These are phyloP conservation scores for Cebidichthys violaceus DNA, from an alignment of 2,113 vertebrate species.

Conservation along the genomic window DNA sequence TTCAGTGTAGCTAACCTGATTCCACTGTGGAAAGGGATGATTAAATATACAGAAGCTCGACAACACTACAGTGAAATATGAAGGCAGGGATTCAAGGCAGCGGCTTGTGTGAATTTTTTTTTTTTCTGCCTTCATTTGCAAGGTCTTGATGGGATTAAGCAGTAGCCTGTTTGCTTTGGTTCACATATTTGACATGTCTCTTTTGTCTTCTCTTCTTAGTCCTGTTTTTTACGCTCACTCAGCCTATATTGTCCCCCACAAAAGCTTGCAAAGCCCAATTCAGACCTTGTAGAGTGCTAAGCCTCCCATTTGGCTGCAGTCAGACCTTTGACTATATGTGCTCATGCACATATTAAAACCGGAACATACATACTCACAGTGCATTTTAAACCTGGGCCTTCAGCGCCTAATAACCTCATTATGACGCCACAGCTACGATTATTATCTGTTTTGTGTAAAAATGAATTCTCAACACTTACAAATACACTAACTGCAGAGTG, in stretches of 20 bases:
- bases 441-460: too few relatives aligned
- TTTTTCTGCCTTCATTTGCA: constrained; percentile 29
- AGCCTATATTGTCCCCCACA: constrained; percentile 31
- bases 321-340: constrained; percentile 16
- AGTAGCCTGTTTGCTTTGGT: constrained; percentile 55
- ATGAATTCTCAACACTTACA: too few relatives aligned
- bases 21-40: constrained; percentile 7
- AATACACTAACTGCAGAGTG: too few relatives aligned
- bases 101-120: neutral
- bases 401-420: too few relatives aligned
- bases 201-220: constrained; percentile 51
- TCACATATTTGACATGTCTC: constrained; percentile 51
- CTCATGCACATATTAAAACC: neutral
- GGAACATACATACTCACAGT: neutral
- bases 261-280: constrained; percentile 39
- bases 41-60: neutral
- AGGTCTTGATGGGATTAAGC: constrained; percentile 53
- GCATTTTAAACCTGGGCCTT: too few relatives aligned
- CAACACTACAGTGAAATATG: constrained; percentile 1
- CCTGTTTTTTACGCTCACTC: constrained; percentile 47
- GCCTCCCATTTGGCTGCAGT: constrained; percentile 38
- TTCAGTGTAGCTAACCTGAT: constrained; percentile 15
- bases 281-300: constrained; percentile 36
- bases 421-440: too few relatives aligned
- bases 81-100: constrained; percentile 24